Conservation (phyloP, 2,888 invertebrate genomes). For the Caenorhabditis sinica region DNA sequence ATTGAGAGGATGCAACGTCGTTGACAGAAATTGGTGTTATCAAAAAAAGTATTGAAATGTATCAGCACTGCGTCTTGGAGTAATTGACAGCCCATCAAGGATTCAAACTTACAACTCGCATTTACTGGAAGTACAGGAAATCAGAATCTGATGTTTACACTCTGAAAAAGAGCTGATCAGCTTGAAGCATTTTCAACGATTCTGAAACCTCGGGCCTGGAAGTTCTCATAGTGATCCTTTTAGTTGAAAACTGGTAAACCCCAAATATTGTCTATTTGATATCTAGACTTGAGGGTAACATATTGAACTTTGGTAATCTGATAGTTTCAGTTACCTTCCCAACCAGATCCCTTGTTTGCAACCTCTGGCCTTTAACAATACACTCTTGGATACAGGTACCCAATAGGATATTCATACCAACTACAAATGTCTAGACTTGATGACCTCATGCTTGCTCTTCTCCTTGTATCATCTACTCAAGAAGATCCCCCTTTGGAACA, state of each 20-base stretch:
- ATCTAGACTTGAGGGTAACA: slow-evolving; percentile 1
- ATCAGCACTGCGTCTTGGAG: no score
- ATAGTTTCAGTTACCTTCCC: slow-evolving; percentile 7
- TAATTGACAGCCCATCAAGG: no score
- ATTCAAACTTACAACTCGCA: no score
- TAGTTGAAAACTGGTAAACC: neutral
- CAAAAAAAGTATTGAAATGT: no score
- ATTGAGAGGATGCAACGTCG: no score
- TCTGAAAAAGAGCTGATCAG: no score
- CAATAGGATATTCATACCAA: neutral
- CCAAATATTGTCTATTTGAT: neutral
- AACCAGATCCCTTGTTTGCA: neutral
- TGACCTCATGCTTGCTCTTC: slow-evolving; percentile 45
- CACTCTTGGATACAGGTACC: no score
- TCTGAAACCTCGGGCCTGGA: no score
- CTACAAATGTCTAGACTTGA: slow-evolving; percentile 40
- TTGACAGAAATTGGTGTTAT: no score
- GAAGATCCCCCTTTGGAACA: slow-evolving; percentile 25
- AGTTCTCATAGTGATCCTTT: neutral
- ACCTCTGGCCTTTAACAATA: neutral
- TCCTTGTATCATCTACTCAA: neutral
- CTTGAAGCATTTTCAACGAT: no score
- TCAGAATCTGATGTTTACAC: no score
- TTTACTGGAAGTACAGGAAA: no score
- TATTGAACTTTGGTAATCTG: slow-evolving; percentile 23